Base-by-base conservation (phyloP, 1,140 invertebrate genomes). In the Diachasma alloeum region DNA sequence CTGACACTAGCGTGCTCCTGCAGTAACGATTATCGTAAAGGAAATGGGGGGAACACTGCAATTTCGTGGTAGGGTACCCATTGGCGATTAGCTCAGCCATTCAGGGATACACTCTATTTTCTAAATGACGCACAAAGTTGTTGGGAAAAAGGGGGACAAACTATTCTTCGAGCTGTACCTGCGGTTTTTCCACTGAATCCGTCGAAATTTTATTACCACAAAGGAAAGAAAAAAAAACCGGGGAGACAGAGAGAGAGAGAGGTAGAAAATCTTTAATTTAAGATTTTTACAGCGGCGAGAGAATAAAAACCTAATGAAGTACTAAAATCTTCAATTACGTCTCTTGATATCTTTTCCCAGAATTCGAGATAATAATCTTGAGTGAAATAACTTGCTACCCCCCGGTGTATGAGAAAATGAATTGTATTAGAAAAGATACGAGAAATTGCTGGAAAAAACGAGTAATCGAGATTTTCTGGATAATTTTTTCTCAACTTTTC, bases 11-110 rank as follows among this genome's bases (percentile, higher is more conserved):
- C 11, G 42, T 31, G 19, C 63, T 67, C 17, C n/a, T 9, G 46
- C 75, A 63, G 31, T 69, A 76, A 74, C 78, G 53, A 79, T 79
- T 79, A 74, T 56, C 78, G 74, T 79, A 76, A 76, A 79, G 66
- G 72, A 73, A 78, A 74, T 22, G 48, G 44, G 56, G 63, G 19
- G 67, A 26, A 48, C 73, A 75, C 46, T 56, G 42, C 66, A 66
- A 59, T 66, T 31, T 68, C 66, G 59, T 15, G 59, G 59, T 63
- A 26, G 59, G 24, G 24, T 19, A 63, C 19, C 59, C 24, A 63
- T 63, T 63, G 59, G 22, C 59, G 24, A 63, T 63, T 63, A 63
- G 59, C 22, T 26, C 24, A 19, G 11, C 59, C 59, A 63, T 63
- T 26, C 59, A 26, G 24, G 15, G 6, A 13, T 63, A 26, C 59